Evolutionary conservation across 2,888 invertebrate species (phyloP).

Genomic region (Xanthostigma xanthostigma): DNA sequence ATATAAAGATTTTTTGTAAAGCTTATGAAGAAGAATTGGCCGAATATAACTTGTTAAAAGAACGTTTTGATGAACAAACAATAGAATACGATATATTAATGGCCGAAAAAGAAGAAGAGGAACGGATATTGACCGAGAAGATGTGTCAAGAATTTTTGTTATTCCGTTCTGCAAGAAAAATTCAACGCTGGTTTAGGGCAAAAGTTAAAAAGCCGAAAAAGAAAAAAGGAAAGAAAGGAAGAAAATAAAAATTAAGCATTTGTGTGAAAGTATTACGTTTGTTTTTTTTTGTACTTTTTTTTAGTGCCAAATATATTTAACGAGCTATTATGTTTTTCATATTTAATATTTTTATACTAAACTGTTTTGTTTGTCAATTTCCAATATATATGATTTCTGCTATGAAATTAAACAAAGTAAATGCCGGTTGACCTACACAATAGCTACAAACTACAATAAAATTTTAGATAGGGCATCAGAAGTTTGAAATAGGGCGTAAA

Average conservation of each 20-base stretch:
- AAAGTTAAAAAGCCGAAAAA: constrained; percentile 15
- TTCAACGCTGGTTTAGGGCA: constrained; percentile 25
- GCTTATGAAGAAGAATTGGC: constrained; percentile 34
- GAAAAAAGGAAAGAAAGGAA: constrained; percentile 15
- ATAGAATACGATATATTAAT: constrained; percentile 36
- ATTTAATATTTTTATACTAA: no score
- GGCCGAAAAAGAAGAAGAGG: constrained; percentile 40
- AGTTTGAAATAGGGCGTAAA: no score
- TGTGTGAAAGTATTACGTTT: not conserved
- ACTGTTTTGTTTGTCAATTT: no score
- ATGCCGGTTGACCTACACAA: no score
- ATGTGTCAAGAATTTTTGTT: constrained; percentile 25
- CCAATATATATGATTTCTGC: no score
- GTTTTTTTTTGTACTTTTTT: no score
- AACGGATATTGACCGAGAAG: constrained; percentile 35
- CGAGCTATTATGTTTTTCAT: no score
- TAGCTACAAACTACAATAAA: no score
- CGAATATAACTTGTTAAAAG: constrained; percentile 31
- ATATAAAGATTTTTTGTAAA: not conserved
- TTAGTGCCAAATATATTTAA: no score
- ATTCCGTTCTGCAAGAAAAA: constrained; percentile 22
- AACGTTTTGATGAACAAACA: constrained; percentile 36
- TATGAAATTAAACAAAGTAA: no score
- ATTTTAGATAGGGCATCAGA: no score
- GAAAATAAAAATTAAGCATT: constrained; percentile 1